Conservation (phyloP, 2,113 vertebrate species). For the Pangasianodon hypophthalmus region DNA sequence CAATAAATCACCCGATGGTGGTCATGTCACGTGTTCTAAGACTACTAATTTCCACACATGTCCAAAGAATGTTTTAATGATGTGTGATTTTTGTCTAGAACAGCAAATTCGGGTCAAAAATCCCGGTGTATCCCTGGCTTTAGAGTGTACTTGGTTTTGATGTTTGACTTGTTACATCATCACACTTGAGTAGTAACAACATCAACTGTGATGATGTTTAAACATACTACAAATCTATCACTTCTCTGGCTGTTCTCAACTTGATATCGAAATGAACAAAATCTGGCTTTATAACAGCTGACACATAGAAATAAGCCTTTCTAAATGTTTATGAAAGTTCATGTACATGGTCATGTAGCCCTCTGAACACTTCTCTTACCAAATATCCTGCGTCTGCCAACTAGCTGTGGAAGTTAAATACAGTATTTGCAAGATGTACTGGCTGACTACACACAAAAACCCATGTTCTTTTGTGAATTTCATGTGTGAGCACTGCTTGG, state of each 20-base stretch:
- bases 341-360: not conserved
- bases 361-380: not conserved
- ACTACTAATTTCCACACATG: not conserved
- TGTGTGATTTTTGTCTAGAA: not conserved
- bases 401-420: not conserved
- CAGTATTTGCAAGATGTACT: not conserved
- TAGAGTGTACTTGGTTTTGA: not conserved
- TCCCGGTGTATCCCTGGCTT: not conserved
- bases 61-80: not conserved
- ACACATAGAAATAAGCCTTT: not conserved
- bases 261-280: not conserved
- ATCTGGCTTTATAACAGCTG: not conserved
- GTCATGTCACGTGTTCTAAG: not conserved
- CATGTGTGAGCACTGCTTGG: not conserved
- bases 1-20: not conserved
- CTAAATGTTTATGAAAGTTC: not conserved
- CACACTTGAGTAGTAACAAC: not conserved
- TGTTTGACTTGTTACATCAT: not conserved
- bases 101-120: not conserved
- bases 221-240: not conserved
- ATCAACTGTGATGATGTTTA: not conserved
- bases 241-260: not conserved
- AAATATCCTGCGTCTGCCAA: not conserved
- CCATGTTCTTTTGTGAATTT: not conserved
- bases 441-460: slow-evolving; percentile 1